phyloP scores from a whole-genome alignment of 2,888 invertebrate species.

The Conchocele bisecta region DNA sequence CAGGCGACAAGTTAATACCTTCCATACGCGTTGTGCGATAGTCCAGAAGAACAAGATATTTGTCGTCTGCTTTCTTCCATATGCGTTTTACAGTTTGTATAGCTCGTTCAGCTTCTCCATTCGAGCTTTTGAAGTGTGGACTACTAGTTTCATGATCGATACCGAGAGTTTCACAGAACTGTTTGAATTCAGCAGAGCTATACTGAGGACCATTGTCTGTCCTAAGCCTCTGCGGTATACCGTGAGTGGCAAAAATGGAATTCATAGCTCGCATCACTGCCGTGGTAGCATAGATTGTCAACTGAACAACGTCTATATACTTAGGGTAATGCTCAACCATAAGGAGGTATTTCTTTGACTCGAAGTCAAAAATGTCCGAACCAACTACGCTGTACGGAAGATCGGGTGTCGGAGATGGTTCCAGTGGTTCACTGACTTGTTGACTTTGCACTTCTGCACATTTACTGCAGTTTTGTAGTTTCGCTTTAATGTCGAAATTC shows the following conservation, averaged over 20 bases:
- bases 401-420: slow-evolving; percentile 30
- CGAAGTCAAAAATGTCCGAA: slow-evolving; percentile 42
- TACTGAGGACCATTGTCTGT: slow-evolving; percentile 57
- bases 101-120: slow-evolving; percentile 63
- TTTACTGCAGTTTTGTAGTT: slow-evolving; percentile 32
- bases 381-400: slow-evolving; percentile 36
- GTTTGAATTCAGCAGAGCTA: slow-evolving; percentile 43
- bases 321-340: slow-evolving; percentile 51
- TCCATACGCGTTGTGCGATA: slow-evolving; percentile 56
- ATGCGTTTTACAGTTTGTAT: slow-evolving; percentile 59
- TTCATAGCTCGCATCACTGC: slow-evolving; percentile 27
- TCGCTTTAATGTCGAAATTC: slow-evolving; percentile 36
- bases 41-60: slow-evolving; percentile 44
- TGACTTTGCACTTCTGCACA: slow-evolving; percentile 30
- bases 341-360: slow-evolving; percentile 36
- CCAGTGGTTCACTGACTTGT: slow-evolving; percentile 31
- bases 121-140: slow-evolving; percentile 56
- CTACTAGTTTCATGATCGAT: slow-evolving; percentile 58
- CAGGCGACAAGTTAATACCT: slow-evolving; percentile 39
- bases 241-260: slow-evolving; percentile 32
- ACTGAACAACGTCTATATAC: slow-evolving; percentile 47
- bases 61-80: slow-evolving; percentile 52
- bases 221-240: slow-evolving; percentile 32
- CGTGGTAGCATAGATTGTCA: slow-evolving; percentile 22
- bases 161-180: slow-evolving; percentile 42